Percentiles rank a stretch among this genome's conserved stretches.
phyloP scores from a whole-genome alignment of 2,113 vertebrate species.

The Cranoglanis bouderius region DNA sequence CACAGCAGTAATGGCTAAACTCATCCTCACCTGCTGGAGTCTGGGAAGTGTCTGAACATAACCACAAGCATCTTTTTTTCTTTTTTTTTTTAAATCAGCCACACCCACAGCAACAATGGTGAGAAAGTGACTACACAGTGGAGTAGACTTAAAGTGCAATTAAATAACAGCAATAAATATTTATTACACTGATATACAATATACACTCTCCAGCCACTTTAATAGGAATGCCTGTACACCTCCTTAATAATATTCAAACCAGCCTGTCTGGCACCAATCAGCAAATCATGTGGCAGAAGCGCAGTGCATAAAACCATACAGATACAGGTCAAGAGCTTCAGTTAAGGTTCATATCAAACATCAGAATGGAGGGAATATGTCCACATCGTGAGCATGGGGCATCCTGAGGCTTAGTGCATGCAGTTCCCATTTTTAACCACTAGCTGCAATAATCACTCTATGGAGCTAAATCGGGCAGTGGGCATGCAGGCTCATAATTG shows the following conservation, averaged over 20 bases:
- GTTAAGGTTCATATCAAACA: background rate
- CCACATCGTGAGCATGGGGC: background rate
- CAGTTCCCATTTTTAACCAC: background rate
- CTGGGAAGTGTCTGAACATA: slow-evolving; percentile 30
- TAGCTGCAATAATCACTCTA: background rate
- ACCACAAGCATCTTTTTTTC: slow-evolving; percentile 18
- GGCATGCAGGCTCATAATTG: background rate
- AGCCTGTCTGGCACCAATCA: background rate
- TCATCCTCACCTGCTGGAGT: slow-evolving; percentile 9
- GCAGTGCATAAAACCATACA: background rate
- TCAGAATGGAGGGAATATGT: background rate
- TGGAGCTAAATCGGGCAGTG: background rate
- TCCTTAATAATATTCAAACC: background rate
- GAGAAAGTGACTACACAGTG: background rate
- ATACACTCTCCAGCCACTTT: background rate
- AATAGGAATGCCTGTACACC: background rate
- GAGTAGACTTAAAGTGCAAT: background rate
- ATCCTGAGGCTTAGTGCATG: background rate
- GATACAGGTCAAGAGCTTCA: background rate
- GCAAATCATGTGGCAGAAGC: background rate
- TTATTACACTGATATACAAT: background rate
- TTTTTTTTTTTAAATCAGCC: too few species aligned
- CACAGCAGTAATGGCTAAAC: background rate
- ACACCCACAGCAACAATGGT: background rate
- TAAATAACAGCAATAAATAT: background rate